Conservation (phyloP, 2,888 invertebrate genomes). For the Pristionchus fissidentatus region DNA sequence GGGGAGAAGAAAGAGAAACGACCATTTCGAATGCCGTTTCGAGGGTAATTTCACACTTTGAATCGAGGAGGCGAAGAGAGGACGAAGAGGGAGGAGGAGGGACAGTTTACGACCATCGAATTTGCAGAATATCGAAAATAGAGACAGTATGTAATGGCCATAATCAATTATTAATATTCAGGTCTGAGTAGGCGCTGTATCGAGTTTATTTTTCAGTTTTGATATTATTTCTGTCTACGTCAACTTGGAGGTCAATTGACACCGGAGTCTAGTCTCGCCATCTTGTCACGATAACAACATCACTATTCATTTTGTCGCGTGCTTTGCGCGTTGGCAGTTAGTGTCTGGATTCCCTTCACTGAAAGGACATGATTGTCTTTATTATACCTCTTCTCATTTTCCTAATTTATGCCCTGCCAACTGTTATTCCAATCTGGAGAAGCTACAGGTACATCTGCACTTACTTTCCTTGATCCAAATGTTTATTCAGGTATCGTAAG, state of each 20-base stretch:
- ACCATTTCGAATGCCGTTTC: conserved; percentile 25
- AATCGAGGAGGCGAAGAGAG: too few relatives aligned
- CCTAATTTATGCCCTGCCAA: background rate
- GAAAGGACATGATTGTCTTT: background rate
- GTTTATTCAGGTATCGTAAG: background rate
- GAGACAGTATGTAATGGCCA: too few relatives aligned
- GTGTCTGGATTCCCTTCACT: background rate
- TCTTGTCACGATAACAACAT: too few relatives aligned
- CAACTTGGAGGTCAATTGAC: too few relatives aligned
- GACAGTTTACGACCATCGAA: background rate
- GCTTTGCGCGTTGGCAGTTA: background rate
- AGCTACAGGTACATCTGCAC: conserved; percentile 23
- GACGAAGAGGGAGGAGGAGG: too few relatives aligned
- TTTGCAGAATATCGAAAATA: background rate
- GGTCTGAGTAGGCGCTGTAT: too few relatives aligned
- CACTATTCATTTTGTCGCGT: background rate
- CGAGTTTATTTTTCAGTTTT: too few relatives aligned
- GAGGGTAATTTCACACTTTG: background rate
- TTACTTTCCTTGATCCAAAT: too few relatives aligned
- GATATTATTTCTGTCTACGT: too few relatives aligned
- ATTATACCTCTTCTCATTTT: background rate
- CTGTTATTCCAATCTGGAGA: background rate
- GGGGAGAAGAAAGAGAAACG: conserved; percentile 10
- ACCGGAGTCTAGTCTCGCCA: too few relatives aligned
- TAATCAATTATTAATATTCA: too few relatives aligned